Evolutionary conservation across 2,888 invertebrate species (phyloP), one percentile per base, ranked within the genome.

Genomic region (Drosophila atroscutellata): DNA sequence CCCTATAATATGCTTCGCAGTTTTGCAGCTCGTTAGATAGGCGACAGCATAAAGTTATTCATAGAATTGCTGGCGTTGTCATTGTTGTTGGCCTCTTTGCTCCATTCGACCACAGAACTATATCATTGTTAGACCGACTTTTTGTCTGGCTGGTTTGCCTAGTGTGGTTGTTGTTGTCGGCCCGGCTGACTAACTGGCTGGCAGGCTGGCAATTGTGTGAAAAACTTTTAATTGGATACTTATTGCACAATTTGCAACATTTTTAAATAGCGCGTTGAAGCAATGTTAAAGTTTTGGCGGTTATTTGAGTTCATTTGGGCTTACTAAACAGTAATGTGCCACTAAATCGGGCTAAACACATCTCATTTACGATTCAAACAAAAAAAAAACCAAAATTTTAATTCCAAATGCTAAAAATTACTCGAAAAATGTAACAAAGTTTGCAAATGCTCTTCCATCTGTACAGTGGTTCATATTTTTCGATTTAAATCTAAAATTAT

Each of bases 11-110:
- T 47, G 57, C 66, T 67, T 70, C 68, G 80, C 86, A 86, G 76
- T 88, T 86, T 86, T 83, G 82, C 86, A 86, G 83, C 89, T 86
- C 90, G 86, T 90, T 89, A 86, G 89, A 86, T 86, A 66, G 89
- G 77, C 89, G 86, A 88, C 86, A 89, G 72, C 54, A 58, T 69
- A 79, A 72, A 82, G 72, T 82, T 80, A 69, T 82, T 65, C 76
- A 75, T 75, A 69, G 58, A 68, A 68, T 70, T 42, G 30, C 37
- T 73, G 39, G 30, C 58, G 54, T 52, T 59, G 36, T 59, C 37
- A 32, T 30, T 63, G 42, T 63, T 52, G 67, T 56, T 52, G 36
- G 50, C 11, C 47, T 37, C 30, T 51, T 59, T 20, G 55, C 49
- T 58, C 45, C 49, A 49, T 72, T 57, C 51, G 63, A 36, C 82